phyloP scores from a whole-genome alignment of 2,797 vertebrate genomes.

The Synaphobranchus kaupii region DNA sequence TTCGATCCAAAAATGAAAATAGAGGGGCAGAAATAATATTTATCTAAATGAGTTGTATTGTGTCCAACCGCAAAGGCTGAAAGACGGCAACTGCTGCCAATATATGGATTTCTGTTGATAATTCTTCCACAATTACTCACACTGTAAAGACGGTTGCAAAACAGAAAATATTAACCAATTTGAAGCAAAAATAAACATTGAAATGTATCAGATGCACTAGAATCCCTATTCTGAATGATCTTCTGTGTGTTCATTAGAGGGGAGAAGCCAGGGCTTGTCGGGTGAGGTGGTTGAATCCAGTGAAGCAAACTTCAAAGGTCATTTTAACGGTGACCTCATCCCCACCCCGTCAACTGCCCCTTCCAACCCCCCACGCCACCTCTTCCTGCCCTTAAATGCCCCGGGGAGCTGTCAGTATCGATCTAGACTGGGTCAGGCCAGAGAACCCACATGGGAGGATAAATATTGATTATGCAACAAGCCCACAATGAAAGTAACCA shows the following conservation, averaged over 20 bases:
- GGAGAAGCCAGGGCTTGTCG: neutral
- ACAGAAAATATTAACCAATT: neutral
- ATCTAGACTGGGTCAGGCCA: constrained; percentile 47
- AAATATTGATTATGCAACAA: constrained; percentile 40
- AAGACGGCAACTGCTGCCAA: constrained; percentile 22
- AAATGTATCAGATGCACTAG: neutral
- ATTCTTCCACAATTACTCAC: neutral
- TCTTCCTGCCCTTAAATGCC: neutral
- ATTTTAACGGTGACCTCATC: neutral
- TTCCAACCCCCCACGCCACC: neutral
- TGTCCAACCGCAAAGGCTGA: constrained; percentile 27
- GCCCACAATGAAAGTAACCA: neutral
- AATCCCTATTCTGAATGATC: neutral
- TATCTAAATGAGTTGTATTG: constrained; percentile 39
- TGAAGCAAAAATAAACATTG: neutral
- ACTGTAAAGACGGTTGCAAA: neutral
- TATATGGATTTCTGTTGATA: neutral
- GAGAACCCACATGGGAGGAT: constrained; percentile 41
- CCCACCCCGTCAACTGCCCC: constrained; percentile 4
- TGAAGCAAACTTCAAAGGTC: neutral
- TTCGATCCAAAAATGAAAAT: constrained; percentile 39
- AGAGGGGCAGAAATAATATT: constrained; percentile 33
- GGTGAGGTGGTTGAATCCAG: neutral
- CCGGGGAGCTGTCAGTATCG: constrained; percentile 27
- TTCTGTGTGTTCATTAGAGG: neutral